Evolutionary conservation across 2,113 vertebrate genomes (phyloP), one percentile per base, ranked within the genome.

Genomic region (Siphamia tubifer): DNA sequence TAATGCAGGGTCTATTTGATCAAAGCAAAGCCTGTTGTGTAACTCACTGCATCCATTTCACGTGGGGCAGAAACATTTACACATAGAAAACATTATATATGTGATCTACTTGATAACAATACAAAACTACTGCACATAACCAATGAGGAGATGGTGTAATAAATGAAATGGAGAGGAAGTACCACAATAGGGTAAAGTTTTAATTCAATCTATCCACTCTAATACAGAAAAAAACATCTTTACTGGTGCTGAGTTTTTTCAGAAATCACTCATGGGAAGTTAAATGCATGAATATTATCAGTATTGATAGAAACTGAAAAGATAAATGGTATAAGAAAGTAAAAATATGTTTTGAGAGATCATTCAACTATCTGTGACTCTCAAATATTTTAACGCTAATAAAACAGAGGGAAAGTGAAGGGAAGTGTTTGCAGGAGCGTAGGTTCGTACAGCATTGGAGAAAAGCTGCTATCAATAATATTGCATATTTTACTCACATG

Each of bases 1-100:
- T 52, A 65, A 72, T 49, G 53, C 64, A 34, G n/a, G n/a, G n/a
- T n/a, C n/a, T n/a, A n/a, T n/a, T 69, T 57, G 73, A 39, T 72
- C 34, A 68, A 9, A 19, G 13, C 40, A 17, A 24, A 58, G 56
- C 16, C 3, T 52, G 45, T 68, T 23, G 28, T 16, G 13, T 24
- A 19, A 39, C n/a, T 9, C 19, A 53, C 47, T 58, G 48, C 56
- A 38, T 52, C 24, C 55, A 62, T 25, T 51, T 42, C 20, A 71
- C 38, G 47, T 25, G 27, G 6, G 19, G 15, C 60, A 43, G 11
- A 74, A 48, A 67, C 58, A 25, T 68, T 45, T 76, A 58, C 42
- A 35, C 19, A 17, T 23, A 19, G 12, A 53, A 45, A 63, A 13
- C 53, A 47, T 10, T 12, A 44, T 2, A 28, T 58, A 61, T 68